phyloP scores from a whole-genome alignment of 2,113 vertebrate species.

The Phrynosoma blainvillii region DNA sequence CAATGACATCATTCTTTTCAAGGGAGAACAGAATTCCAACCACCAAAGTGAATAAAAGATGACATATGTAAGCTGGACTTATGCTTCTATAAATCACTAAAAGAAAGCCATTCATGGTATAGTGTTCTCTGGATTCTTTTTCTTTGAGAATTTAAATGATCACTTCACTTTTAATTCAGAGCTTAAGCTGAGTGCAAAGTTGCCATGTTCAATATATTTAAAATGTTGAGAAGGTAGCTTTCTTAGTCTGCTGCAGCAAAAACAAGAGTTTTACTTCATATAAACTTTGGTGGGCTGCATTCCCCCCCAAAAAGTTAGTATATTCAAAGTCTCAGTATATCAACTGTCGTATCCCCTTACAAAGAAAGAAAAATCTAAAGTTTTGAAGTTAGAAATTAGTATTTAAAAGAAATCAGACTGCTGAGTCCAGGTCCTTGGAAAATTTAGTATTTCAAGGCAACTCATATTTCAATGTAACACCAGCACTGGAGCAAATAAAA shows the following conservation, averaged over 20 bases:
- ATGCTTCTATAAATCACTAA: too few species aligned
- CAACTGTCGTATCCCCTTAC: too few species aligned
- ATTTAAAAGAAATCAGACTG: neutral
- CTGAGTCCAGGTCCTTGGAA: neutral
- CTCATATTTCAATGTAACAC: neutral
- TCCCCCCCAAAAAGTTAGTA: neutral
- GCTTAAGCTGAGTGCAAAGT: neutral
- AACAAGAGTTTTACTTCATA: neutral
- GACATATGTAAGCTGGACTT: too few species aligned
- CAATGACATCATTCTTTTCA: too few species aligned
- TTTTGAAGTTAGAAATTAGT: neutral
- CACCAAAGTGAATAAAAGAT: too few species aligned
- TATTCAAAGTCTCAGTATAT: neutral
- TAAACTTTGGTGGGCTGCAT: neutral
- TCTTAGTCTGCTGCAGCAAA: too few species aligned
- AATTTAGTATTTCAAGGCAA: neutral
- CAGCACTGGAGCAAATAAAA: slow-evolving; percentile 11
- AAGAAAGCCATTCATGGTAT: too few species aligned
- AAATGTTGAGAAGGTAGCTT: too few species aligned
- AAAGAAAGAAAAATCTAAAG: neutral
- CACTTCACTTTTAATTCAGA: neutral
- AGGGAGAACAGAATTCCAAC: too few species aligned
- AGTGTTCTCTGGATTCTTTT: too few species aligned
- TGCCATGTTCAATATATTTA: too few species aligned
- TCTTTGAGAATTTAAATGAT: neutral